A percentile compares a stretch with the other conserved stretches of the same genome.
Conservation (phyloP, 1,140 invertebrate species). For the Rhyzopertha dominica region DNA sequence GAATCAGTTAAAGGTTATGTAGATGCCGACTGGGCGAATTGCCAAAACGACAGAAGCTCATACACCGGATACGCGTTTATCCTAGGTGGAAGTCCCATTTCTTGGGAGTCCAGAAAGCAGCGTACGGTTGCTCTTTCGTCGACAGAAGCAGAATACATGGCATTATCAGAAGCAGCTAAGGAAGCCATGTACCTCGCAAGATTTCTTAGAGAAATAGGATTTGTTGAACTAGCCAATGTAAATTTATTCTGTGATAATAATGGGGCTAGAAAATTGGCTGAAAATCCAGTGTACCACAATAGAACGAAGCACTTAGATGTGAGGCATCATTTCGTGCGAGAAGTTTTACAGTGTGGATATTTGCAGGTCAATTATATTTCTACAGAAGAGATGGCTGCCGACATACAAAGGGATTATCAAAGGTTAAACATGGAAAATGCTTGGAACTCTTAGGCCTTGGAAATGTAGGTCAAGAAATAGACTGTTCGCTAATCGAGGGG, state of each 20-base stretch:
- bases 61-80: slow-evolving; percentile 37
- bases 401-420: no score
- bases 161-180: slow-evolving; percentile 22
- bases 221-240: background rate
- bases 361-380: background rate
- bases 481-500: no score
- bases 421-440: no score
- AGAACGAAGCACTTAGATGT: slow-evolving; percentile 15
- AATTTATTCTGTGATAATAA: slow-evolving; percentile 11
- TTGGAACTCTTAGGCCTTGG: no score
- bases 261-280: slow-evolving; percentile 17
- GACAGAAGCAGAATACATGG: slow-evolving; percentile 40
- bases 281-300: slow-evolving; percentile 11
- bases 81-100: slow-evolving; percentile 24
- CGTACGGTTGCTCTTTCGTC: slow-evolving; percentile 33
- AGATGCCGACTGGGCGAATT: slow-evolving; percentile 39
- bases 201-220: no score
- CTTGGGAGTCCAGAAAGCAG: slow-evolving; percentile 36
- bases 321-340: slow-evolving; percentile 14
- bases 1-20: no score
- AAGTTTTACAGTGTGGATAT: background rate
- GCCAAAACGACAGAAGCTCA: slow-evolving; percentile 33
- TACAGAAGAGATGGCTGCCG: slow-evolving; percentile 5
- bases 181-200: slow-evolving; percentile 21
- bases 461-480: no score